Base-by-base conservation (phyloP, 2,888 invertebrate genomes). In the Tetanocera ferruginea region DNA sequence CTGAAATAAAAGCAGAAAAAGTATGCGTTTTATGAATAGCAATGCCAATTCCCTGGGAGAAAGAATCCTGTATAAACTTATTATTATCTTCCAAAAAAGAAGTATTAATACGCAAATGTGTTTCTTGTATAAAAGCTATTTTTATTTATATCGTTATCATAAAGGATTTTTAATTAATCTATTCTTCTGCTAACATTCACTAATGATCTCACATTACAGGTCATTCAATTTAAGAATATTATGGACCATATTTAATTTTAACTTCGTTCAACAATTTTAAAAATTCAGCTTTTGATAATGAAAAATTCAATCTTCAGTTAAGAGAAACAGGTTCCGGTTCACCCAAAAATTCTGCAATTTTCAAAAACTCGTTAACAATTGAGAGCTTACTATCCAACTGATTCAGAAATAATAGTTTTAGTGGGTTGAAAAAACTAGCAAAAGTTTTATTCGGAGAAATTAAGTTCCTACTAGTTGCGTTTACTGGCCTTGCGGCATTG, bases 161-260 rank as follows among this genome's bases (percentile, higher is more conserved):
- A 28, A 9, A 67, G 51, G n/a, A 67, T 67, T 55, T 55, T 66
- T 3, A 34, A 11, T 6, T 71, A 11, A 14, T 71, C 71, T 14
- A 76, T 43, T 49, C 43, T 57, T 17, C 76, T 19, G 25, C 49
- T 34, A 51, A 31, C 31, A 14, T 66, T 9, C 9, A 78, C 34
- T 19, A 78, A 31, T 5, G 70, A 78, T 75, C 75, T 34, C 43
- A 78, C 67, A 51, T 78, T 78, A 23, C 69, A 78, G 6, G 51
- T 9, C 3, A 75, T 1, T 1, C 75, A 23, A 34, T 67, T 67
- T 23, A 66, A 1, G 3, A 37, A 14, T 66, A n/a, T 72, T 66
- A 72, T 19, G 69, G 69, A 8, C 69, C 69, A 69, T 69, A 69
- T 14, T 69, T 14, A 9, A 3, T 49, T 2, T 8, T 49, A 9